phyloP scores from a whole-genome alignment of 1,140 invertebrate genomes.

The Formica selysi region DNA sequence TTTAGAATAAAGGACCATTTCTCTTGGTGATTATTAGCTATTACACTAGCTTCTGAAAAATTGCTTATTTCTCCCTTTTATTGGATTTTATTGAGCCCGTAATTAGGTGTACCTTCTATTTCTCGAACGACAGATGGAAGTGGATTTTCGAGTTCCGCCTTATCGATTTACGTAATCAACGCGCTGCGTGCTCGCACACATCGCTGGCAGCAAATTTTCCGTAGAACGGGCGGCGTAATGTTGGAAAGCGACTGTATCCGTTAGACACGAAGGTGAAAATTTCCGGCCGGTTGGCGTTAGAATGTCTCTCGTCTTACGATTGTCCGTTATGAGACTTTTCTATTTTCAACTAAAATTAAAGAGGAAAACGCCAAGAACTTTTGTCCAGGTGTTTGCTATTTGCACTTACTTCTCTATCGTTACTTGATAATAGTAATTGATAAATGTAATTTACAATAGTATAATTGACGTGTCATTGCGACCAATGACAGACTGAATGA shows the following conservation, averaged over 20 bases:
- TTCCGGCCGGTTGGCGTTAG: constrained; percentile 13
- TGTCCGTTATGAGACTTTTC: not conserved
- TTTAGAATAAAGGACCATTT: too few species aligned
- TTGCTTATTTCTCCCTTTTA: not conserved
- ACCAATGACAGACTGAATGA: not conserved
- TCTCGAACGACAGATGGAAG: not conserved
- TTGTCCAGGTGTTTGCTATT: not conserved
- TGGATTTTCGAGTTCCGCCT: constrained; percentile 49
- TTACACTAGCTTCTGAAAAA: not conserved
- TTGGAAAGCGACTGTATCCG: constrained; percentile 47
- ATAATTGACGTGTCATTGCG: constrained; percentile 1
- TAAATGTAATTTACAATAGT: not conserved
- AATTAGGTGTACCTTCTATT: too few species aligned
- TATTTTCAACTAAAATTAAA: not conserved
- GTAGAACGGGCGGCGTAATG: constrained; percentile 14
- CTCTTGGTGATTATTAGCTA: too few species aligned
- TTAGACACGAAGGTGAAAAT: constrained; percentile 57
- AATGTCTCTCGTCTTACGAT: not conserved
- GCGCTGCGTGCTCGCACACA: constrained; percentile 22
- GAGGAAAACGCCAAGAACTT: not conserved
- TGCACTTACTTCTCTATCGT: not conserved
- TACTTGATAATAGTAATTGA: not conserved
- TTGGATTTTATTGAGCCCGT: too few species aligned
- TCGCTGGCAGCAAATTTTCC: constrained; percentile 43
- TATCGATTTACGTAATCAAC: constrained; percentile 48